Evolutionary conservation across 2,797 vertebrate genomes (phyloP), one percentile per base, ranked within the genome.

Genomic region (Hemitrygon akajei): DNA sequence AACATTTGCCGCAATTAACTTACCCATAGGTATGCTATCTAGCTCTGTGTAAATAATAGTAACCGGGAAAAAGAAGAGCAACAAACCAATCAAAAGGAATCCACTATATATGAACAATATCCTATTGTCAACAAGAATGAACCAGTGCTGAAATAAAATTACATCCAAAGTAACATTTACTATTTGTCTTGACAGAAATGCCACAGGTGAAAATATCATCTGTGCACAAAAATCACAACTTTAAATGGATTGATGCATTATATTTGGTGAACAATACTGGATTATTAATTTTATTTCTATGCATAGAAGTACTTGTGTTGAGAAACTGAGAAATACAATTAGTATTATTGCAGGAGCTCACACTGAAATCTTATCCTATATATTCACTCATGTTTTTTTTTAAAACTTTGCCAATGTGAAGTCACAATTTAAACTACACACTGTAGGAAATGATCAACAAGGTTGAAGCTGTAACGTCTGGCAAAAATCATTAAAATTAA

Each of bases 31-130:
- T 96, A 98, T 95, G 98, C 97, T 98, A 98, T 98, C 98, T 98
- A 99, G 98, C 97, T 99, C 99, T 99, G 98, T 96, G 96, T 97
- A 98, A 98, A 97, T 97, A 98, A 97, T 96, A 97, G 96, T 96
- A 96, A 98, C 96, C 97, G 97, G 97, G 97, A 97, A 97, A 98
- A 98, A 89, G 86, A 89, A 93, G 97, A 97, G 97, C 97, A 98
- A 98, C 96, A 98, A 97, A 97, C 97, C 97, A 97, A 99, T 98
- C 97, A 98, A 97, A 98, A 97, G 95, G 97, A 96, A 96, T 96
- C 97, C 96, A 96, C 95, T 95, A 95, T 95, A 94, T 95, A 97
- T 1, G 95, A 95, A 95, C 20, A 40, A 92, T 76, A 40, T 75
- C 91, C 91, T 76, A 93, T 69, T 47, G 40, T 75, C 37, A 93